These are phyloP conservation scores for Cavia aperea DNA, from an alignment of 2,113 vertebrate species.

Conservation along the genomic window DNA sequence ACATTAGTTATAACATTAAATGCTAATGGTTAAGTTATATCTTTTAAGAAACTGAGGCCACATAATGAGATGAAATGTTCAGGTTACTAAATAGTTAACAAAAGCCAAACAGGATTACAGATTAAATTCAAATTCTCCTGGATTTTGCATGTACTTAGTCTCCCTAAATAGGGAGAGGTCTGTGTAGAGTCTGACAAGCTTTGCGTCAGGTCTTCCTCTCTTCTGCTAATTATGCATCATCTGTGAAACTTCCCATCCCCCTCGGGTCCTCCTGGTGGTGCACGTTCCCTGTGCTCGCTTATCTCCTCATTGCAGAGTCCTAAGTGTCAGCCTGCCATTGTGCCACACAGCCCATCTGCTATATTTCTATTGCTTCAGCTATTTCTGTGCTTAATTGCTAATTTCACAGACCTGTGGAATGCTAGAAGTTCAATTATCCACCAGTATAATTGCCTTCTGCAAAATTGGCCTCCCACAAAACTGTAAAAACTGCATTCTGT, in stretches of 20 bases:
- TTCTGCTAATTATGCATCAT: neutral
- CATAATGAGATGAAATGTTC: slow-evolving; percentile 14
- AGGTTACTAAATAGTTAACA: neutral
- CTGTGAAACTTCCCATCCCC: neutral
- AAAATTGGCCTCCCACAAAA: slow-evolving; percentile 37
- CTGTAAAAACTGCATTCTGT: slow-evolving; percentile 3
- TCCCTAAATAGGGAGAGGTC: neutral
- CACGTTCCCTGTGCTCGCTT: neutral
- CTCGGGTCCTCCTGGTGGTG: neutral
- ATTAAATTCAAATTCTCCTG: neutral
- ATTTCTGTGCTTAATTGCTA: slow-evolving; percentile 44
- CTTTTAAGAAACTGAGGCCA: neutral
- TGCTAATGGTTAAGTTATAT: neutral
- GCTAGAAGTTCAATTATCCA: neutral
- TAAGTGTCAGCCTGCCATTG: neutral
- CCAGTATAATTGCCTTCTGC: slow-evolving; percentile 20
- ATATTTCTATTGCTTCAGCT: slow-evolving; percentile 30
- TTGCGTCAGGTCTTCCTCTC: neutral
- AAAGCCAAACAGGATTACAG: slow-evolving; percentile 17
- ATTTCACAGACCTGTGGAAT: slow-evolving; percentile 44
- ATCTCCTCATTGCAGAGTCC: neutral
- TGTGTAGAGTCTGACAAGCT: neutral
- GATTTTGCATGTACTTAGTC: neutral
- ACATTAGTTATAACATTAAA: neutral
- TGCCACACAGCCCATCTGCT: neutral